Base-by-base conservation (phyloP, 2,797 vertebrate species). In the Hypotaenidia philippensis region DNA sequence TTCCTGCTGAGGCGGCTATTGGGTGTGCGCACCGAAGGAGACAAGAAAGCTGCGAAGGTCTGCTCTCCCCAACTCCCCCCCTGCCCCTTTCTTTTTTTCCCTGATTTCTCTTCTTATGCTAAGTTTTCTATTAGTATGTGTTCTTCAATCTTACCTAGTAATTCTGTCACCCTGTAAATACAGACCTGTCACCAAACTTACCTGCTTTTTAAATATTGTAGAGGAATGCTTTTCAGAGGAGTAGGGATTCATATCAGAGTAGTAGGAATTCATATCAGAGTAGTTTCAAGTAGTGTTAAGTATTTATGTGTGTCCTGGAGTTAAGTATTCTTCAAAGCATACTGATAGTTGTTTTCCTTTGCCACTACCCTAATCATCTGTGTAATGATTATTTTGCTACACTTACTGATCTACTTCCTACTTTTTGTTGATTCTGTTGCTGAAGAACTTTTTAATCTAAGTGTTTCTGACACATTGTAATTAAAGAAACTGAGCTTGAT, bases 11-110 rank as follows among this genome's bases (percentile, higher is more conserved):
- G 99, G 88, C 98, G 99, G 89, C 98, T 99, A 87, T 94, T 99
- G 59, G 99, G 99, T 65, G 99, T 99, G 70, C 99, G 99, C 93
- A 99, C 99, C 18, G 99, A 99, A 96, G 99, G 99, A 38, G 99
- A 99, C 98, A 99, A 99, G 97, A 99, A 99, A 97, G 99, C 99
- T 40, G 99, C 99, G 29, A 99, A 99, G 98, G 99, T 99, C 82
- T 97, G 96, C 91, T 22, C 49, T 41, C 31, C 16, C 5, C 31
- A 49, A 45, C 34, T 12, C 5, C 27, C 34, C 34, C 34, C 7
- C 32, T 7, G 6, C 32, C 34, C 34, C 34, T 41, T 32, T 44
- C 63, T 31, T 29, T 57, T 31, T 16, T 14, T 27, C 53, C 21
- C 19, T 29, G 3, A 36, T 75, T 61, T 52, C 4, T 16, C 13